phyloP scores from a whole-genome alignment of 2,113 vertebrate species.

The Nestor notabilis region DNA sequence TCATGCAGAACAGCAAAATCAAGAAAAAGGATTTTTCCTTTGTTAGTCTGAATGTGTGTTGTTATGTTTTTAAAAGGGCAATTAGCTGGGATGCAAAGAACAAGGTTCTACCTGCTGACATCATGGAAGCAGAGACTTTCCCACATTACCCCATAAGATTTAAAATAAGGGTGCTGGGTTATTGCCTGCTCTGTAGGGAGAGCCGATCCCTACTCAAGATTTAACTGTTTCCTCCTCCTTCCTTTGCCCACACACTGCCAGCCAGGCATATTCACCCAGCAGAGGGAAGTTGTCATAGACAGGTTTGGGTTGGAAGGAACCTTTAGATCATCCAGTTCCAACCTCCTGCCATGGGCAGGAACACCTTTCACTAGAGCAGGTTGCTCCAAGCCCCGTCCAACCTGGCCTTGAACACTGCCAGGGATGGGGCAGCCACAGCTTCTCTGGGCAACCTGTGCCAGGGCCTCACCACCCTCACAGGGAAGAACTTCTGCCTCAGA shows the following conservation, averaged over 20 bases:
- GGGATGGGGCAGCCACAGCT: background rate
- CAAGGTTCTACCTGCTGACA: background rate
- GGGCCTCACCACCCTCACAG: background rate
- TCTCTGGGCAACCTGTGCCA: background rate
- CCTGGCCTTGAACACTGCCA: background rate
- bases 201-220: background rate
- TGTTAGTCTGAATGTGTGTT: background rate
- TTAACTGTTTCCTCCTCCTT: background rate
- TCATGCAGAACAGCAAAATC: background rate
- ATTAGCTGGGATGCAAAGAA: background rate
- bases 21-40: background rate
- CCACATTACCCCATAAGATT: background rate
- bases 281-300: background rate
- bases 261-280: background rate
- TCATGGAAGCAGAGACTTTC: background rate
- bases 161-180: background rate
- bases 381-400: background rate
- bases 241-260: rapidly evolving
- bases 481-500: background rate
- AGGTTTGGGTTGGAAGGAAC: background rate
- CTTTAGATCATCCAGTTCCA: background rate
- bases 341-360: background rate
- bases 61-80: background rate
- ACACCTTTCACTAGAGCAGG: background rate
- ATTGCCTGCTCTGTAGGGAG: background rate